phyloP scores from a whole-genome alignment of 2,113 vertebrate genomes.

The Solenodon paradoxus region DNA sequence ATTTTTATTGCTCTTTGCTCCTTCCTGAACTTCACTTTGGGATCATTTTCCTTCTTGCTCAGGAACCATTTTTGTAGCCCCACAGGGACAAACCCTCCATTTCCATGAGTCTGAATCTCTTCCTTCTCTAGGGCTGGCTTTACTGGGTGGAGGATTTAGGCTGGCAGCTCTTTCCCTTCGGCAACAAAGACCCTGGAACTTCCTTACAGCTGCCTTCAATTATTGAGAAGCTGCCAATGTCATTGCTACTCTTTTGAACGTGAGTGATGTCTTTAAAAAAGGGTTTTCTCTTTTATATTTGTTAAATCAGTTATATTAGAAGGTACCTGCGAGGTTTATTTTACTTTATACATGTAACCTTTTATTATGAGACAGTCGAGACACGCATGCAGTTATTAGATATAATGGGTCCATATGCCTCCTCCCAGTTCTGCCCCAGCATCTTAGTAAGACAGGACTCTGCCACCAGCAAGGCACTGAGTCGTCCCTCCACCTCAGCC shows the following conservation, averaged over 20 bases:
- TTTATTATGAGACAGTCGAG: background rate
- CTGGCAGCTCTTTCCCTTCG: background rate
- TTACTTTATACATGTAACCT: background rate
- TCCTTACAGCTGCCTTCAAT: no score
- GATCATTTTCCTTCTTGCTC: background rate
- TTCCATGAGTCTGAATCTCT: background rate
- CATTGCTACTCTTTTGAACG: background rate
- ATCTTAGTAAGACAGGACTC: no score
- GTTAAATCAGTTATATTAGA: background rate
- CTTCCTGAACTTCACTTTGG: background rate
- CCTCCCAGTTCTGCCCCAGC: background rate
- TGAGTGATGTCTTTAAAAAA: background rate
- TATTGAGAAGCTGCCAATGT: background rate
- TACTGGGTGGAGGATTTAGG: background rate
- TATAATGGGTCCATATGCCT: background rate
- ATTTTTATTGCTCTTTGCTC: background rate
- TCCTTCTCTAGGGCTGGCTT: background rate
- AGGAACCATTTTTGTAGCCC: background rate
- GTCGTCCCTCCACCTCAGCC: no score
- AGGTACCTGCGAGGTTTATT: background rate
- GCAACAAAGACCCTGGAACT: no score
- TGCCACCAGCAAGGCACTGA: no score
- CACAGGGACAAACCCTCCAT: background rate
- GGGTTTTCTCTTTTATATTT: background rate
- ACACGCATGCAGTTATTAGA: background rate